Evolutionary conservation across 2,888 invertebrate genomes (phyloP), one percentile per base, ranked within the genome.

Genomic region (Phasia obesa): DNA sequence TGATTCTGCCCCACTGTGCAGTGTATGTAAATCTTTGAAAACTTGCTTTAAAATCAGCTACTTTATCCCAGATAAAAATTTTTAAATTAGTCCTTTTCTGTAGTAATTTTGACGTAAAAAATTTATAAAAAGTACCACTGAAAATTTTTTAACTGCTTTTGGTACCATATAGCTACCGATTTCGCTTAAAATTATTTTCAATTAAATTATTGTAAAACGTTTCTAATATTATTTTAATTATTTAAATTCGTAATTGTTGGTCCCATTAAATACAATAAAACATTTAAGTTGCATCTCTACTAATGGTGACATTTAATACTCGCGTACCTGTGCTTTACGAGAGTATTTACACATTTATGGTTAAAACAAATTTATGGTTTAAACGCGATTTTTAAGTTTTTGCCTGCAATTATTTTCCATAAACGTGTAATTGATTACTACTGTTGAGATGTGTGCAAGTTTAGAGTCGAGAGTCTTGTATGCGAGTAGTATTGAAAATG

Each of bases 291-390:
- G 38, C 13, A 38, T n/a, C 38, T 21, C 59, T 19, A 25, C 38
- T 67, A 76, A 67, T 67, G 49, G 65, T 75, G 67, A 67, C 67
- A 76, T 67, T 67, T 76, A 59, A 59, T 65, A 27, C 42, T 27
- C 42, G 51, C 59, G 38, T 59, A 67, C 67, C 67, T 59, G n/a
- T 67, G 38, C 42, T 76, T 67, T 59, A 59, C 57, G 49, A 51
- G 59, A 57, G 49, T 67, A 65, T 64, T 57, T 75, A 75, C 76
- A 59, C 35, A 71, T 81, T 76, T 65, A 76, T 81, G 75, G 65
- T 21, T 70, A 35, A 76, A 60, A 67, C 76, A 76, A 78, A 73
- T 79, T 79, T 79, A 67, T 73, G 59, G 73, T 38, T 49, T 31
- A 53, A 71, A 65, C 65, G 76, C 80, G 53, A 80, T 69, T 38